Base-by-base conservation (phyloP, 2,888 invertebrate species). In the Leptopilina myrica region DNA sequence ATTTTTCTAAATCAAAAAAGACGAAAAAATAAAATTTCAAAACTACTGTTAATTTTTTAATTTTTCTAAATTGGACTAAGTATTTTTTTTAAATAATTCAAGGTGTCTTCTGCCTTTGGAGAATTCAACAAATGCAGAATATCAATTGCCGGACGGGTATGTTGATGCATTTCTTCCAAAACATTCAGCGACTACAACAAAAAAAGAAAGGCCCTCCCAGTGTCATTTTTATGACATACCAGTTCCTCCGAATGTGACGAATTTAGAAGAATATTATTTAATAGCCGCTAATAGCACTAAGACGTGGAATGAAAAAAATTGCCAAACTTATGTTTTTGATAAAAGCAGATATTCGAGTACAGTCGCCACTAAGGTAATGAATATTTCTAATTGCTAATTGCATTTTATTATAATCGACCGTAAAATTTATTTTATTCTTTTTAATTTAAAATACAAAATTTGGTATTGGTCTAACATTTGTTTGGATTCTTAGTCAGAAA, bases 101-200 rank as follows among this genome's bases (percentile, higher is more conserved):
- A 94, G 96, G 81, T 95, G 95, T 87, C 89, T 92, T 69, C 88
- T 95, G 81, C 94, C 95, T 6, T 90, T 92, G 80, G 95, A 95
- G 87, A 85, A 90, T 66, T 82, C 88, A 14, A 88, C 87, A 0
- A 94, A 93, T 83, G 92, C 93, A 0, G 92, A 92, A 2, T 94
- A 92, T 83, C 83, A 89, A 11, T 87, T 95, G 69, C 91, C 94
- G 0, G 83, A 87, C 14, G 88, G 92, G 6, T 85, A 92, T 53
- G 90, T 92, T 85, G 92, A 93, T 75, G 89, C 92, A 62, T 93
- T 93, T 43, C 94, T 93, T 88, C 94, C 95, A 0, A 92, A 92
- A 90, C 93, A 94, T 84, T 15, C 5, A 59, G n/a, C 59, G 64
- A 90, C 91, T 0, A 85, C 20, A 6, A 69, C 20, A 7, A 69